Percentiles rank a stretch among this genome's conserved stretches.
Conservation (phyloP, 2,113 vertebrate species). For the Brachirus orientalis region DNA sequence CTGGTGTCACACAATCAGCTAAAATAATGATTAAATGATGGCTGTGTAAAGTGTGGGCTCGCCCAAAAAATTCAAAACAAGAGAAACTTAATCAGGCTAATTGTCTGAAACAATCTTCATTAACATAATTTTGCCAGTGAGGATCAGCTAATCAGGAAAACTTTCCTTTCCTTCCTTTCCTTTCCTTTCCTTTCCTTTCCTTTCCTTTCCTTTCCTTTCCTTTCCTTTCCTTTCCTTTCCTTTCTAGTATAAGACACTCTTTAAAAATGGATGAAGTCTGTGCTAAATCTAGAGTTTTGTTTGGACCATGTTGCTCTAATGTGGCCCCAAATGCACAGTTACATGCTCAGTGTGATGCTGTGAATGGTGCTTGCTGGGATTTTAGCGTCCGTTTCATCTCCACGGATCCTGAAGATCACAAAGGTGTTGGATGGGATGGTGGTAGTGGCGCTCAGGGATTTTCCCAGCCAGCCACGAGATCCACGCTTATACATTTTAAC, state of each 20-base stretch:
- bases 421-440: constrained; percentile 78
- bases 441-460: constrained; percentile 70
- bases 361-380: constrained; percentile 73
- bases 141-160: constrained; percentile 25
- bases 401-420: constrained; percentile 78
- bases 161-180: neutral
- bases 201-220: constrained; percentile 1
- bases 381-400: constrained; percentile 70
- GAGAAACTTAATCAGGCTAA: constrained; percentile 81
- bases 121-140: constrained; percentile 68
- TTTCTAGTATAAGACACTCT: constrained; percentile 40
- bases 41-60: constrained; percentile 84
- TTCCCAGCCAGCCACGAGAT: constrained; percentile 76
- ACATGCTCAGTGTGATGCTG: constrained; percentile 81
- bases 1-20: constrained; percentile 75
- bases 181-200: neutral
- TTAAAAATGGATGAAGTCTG: constrained; percentile 1
- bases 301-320: no score
- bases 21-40: constrained; percentile 87
- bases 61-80: constrained; percentile 83
- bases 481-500: constrained; percentile 83
- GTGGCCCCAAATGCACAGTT: neutral
- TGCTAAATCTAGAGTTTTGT: neutral
- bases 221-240: neutral
- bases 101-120: constrained; percentile 79